A percentile compares a stretch with the other conserved stretches of the same genome.
Evolutionary conservation across 2,113 vertebrate species (phyloP).

Genomic region (Urocolius indicus): DNA sequence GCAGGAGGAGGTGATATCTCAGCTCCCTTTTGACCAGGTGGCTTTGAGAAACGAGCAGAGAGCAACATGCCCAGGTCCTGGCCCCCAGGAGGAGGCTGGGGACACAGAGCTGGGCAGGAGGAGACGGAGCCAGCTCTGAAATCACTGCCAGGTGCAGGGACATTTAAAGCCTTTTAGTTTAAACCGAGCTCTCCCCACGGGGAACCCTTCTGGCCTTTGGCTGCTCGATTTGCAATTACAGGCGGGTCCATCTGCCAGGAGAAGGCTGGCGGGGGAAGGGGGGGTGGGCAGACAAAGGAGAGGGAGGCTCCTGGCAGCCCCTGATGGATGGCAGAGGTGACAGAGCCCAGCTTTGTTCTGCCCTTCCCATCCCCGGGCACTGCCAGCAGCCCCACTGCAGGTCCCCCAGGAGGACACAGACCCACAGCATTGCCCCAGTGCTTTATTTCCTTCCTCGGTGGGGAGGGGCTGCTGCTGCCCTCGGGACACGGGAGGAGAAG

Average conservation of each 20-base stretch:
- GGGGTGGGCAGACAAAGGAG: not conserved
- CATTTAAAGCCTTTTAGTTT: constrained; percentile 55
- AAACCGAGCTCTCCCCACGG: constrained; percentile 7
- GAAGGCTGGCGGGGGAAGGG: not conserved
- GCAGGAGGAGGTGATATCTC: accelerated
- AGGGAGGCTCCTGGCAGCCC: not conserved
- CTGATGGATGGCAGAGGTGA: not conserved
- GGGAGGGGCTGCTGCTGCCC: not conserved
- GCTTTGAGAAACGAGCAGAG: not conserved
- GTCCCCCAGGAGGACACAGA: not conserved
- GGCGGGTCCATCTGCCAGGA: not conserved
- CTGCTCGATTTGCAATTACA: not conserved
- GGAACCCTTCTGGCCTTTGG: constrained; percentile 29
- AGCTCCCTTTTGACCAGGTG: accelerated
- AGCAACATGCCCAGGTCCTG: not conserved
- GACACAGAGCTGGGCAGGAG: not conserved
- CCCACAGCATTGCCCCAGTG: not conserved
- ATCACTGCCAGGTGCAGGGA: not conserved
- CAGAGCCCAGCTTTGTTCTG: not conserved
- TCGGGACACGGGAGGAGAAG: not conserved
- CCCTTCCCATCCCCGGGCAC: not conserved
- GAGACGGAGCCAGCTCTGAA: not conserved
- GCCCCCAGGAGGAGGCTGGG: not conserved
- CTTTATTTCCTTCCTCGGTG: not conserved
- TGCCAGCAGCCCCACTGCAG: too few relatives aligned